These are phyloP conservation scores for Hirudo medicinalis DNA, from an alignment of 1,140 invertebrate species.

Conservation along the genomic window DNA sequence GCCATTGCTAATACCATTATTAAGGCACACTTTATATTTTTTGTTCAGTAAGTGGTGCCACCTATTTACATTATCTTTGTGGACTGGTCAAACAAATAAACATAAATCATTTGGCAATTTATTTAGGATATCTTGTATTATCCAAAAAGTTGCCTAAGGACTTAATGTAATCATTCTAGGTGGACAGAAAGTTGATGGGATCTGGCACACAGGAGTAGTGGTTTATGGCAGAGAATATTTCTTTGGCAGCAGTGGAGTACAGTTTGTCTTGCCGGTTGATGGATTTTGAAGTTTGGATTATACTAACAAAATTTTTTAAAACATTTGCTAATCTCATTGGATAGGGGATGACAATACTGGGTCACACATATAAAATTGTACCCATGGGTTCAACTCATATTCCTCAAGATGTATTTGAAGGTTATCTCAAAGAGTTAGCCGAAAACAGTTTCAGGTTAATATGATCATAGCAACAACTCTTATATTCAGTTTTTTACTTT, in stretches of 20 bases:
- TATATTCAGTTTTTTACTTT: neutral
- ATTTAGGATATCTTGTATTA: too few relatives aligned
- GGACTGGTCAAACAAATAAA: too few relatives aligned
- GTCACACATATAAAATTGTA: constrained; percentile 5
- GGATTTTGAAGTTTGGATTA: neutral
- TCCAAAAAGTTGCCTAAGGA: too few relatives aligned
- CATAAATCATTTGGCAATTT: too few relatives aligned
- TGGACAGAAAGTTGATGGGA: neutral
- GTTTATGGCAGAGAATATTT: constrained; percentile 9
- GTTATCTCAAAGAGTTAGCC: neutral
- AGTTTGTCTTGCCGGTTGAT: neutral
- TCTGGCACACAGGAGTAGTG: constrained; percentile 7
- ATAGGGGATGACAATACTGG: constrained; percentile 3
- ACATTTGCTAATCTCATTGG: neutral
- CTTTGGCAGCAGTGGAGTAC: neutral
- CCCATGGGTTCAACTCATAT: neutral
- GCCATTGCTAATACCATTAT: too few relatives aligned
- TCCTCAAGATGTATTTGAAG: neutral
- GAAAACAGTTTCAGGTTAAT: neutral
- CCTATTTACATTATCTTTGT: too few relatives aligned
- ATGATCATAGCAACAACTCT: neutral
- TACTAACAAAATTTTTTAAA: neutral
- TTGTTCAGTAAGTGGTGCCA: too few relatives aligned
- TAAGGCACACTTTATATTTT: too few relatives aligned
- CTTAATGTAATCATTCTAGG: neutral